A percentile compares a stretch with the other conserved stretches of the same genome.
Conservation (phyloP, 2,888 invertebrate species). For the Ichneumoninae sp. region DNA sequence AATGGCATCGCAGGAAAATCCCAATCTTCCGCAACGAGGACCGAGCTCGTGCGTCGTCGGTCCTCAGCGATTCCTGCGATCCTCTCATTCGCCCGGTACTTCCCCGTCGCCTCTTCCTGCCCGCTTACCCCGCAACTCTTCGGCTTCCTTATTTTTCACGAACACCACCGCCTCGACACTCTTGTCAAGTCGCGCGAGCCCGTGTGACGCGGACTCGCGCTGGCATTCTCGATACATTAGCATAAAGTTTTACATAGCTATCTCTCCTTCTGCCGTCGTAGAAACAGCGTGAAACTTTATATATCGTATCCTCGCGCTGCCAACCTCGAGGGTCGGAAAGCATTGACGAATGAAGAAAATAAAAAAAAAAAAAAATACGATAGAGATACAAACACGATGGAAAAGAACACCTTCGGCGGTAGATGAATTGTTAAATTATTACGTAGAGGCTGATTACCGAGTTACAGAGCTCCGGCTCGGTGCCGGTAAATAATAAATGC, state of each 20-base stretch:
- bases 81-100: conserved; percentile 16
- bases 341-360: conserved; percentile 3
- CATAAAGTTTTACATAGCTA: conserved; percentile 75
- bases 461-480: conserved; percentile 28
- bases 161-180: conserved; percentile 42
- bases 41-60: conserved; percentile 1
- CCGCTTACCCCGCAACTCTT: background rate
- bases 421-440: conserved; percentile 47
- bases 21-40: conserved; percentile 31
- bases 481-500: conserved; percentile 57
- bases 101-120: background rate
- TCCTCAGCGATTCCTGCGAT: conserved; percentile 13
- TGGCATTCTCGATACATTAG: conserved; percentile 71
- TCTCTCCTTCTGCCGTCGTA: conserved; percentile 65
- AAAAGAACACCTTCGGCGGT: conserved; percentile 10
- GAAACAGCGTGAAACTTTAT: conserved; percentile 60
- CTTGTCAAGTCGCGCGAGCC: conserved; percentile 36
- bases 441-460: conserved; percentile 23
- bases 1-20: conserved; percentile 24
- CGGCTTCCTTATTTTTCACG: conserved; percentile 60
- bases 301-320: background rate
- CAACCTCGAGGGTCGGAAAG: background rate
- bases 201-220: background rate
- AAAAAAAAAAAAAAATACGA: conserved; percentile 17
- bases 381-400: background rate